These are phyloP conservation scores for Orthosia gracilis DNA, from an alignment of 2,888 invertebrate species.

Conservation along the genomic window DNA sequence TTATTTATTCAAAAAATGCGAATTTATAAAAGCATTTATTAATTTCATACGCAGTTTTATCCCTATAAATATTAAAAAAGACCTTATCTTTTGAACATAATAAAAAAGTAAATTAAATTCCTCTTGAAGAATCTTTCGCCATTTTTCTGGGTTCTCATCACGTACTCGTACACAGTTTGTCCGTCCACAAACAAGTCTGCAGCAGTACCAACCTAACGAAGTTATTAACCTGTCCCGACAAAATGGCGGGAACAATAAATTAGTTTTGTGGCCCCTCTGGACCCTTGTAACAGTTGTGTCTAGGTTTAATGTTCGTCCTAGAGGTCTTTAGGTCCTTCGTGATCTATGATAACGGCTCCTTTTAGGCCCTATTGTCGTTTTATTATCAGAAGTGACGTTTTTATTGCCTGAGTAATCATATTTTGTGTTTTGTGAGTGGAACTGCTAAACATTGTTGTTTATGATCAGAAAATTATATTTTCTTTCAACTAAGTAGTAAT, in stretches of 20 bases:
- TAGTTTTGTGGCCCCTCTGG: constrained; percentile 37
- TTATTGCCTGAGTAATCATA: constrained; percentile 39
- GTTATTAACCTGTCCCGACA: constrained; percentile 44
- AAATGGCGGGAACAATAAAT: constrained; percentile 51
- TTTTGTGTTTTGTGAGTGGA: constrained; percentile 22
- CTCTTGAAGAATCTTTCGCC: constrained; percentile 1
- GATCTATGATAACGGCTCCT: constrained; percentile 45
- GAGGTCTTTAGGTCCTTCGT: constrained; percentile 14
- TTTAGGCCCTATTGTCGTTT: constrained; percentile 26
- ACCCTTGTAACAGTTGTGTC: constrained; percentile 29
- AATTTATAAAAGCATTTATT: not conserved
- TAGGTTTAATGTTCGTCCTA: constrained; percentile 39
- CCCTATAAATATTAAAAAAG: constrained; percentile 2
- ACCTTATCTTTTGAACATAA: constrained; percentile 2
- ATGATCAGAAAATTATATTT: too few relatives aligned
- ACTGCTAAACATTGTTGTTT: constrained; percentile 7
- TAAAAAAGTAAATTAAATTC: constrained; percentile 36
- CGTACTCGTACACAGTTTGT: constrained; percentile 20
- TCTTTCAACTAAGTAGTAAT: too few relatives aligned
- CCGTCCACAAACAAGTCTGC: constrained; percentile 28
- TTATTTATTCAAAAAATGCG: not conserved
- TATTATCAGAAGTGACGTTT: constrained; percentile 27
- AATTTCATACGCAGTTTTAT: not conserved
- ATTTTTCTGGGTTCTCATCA: constrained; percentile 9
- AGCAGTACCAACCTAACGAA: constrained; percentile 46